Evolutionary conservation across 2,797 vertebrate species (phyloP).

Genomic region (Sphaeramia orbicularis): DNA sequence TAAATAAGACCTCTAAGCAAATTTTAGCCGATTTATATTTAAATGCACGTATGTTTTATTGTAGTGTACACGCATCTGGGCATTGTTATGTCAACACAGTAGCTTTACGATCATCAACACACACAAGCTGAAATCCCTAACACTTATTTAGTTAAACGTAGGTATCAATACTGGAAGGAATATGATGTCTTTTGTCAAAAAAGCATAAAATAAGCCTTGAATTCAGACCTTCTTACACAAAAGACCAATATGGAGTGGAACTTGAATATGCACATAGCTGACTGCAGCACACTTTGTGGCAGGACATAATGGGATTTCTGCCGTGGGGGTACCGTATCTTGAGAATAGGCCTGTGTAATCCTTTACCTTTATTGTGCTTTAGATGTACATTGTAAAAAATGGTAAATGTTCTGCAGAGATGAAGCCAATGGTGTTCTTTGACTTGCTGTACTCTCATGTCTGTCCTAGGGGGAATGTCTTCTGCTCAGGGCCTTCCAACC

Average conservation of each 20-base stretch:
- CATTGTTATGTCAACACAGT: too few species aligned
- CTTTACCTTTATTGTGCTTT: not conserved
- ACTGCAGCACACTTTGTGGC: not conserved
- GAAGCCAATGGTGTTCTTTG: constrained; percentile 18
- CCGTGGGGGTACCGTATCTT: constrained; percentile 11
- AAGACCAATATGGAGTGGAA: constrained; percentile 6
- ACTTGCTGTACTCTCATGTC: constrained; percentile 26
- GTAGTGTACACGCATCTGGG: too few species aligned
- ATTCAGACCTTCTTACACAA: constrained; percentile 3
- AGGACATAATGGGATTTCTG: constrained; percentile 15
- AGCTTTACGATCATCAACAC: too few species aligned
- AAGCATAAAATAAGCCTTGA: constrained; percentile 10
- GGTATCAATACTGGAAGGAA: not conserved
- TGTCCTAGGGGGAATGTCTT: constrained; percentile 14
- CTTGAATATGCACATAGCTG: constrained; percentile 5
- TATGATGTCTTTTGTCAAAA: constrained; percentile 4
- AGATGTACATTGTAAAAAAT: constrained; percentile 20
- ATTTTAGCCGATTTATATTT: too few species aligned
- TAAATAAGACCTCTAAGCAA: too few species aligned
- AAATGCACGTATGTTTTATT: too few species aligned
- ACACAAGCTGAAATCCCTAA: too few species aligned
- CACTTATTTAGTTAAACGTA: constrained; percentile 2
- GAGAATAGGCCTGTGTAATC: constrained; percentile 17
- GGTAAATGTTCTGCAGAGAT: constrained; percentile 24
- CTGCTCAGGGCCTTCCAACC: constrained; percentile 25